Evolutionary conservation across 2,797 vertebrate genomes (phyloP).

Genomic region (Sibirionetta formosa): DNA sequence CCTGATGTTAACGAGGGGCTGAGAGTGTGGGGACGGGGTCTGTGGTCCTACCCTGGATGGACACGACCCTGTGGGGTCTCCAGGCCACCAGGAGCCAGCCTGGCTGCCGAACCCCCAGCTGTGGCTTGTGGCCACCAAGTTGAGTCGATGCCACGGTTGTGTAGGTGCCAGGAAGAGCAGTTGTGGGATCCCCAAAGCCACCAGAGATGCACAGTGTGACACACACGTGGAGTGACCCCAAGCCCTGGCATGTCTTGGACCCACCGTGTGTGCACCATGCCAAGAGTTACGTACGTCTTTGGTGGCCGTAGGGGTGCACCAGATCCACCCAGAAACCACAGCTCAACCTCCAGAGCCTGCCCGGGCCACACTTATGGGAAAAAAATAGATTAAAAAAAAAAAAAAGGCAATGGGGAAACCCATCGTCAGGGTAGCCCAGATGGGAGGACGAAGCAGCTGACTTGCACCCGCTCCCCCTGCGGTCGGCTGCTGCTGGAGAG

Average conservation of each 20-base stretch:
- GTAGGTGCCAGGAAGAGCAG: neutral
- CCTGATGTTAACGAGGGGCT: neutral
- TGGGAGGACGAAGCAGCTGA: neutral
- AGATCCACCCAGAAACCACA: neutral
- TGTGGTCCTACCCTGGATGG: rapidly evolving
- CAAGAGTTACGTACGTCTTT: rapidly evolving
- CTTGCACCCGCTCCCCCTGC: neutral
- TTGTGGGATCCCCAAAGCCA: neutral
- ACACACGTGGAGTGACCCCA: rapidly evolving
- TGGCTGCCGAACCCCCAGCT: rapidly evolving
- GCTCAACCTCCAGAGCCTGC: neutral
- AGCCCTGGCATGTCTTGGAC: rapidly evolving
- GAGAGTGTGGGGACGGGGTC: neutral
- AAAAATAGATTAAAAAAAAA: neutral
- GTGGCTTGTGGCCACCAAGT: rapidly evolving
- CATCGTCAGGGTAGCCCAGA: rapidly evolving
- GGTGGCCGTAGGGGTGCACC: rapidly evolving
- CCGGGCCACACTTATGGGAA: rapidly evolving
- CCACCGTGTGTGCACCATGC: rapidly evolving
- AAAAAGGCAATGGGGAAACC: neutral
- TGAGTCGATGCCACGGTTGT: rapidly evolving
- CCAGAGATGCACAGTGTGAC: rapidly evolving
- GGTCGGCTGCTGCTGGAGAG: neutral
- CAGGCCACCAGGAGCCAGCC: neutral
- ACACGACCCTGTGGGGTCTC: rapidly evolving